Conservation (phyloP, 2,888 invertebrate genomes). For the Cheilosia pagana region DNA sequence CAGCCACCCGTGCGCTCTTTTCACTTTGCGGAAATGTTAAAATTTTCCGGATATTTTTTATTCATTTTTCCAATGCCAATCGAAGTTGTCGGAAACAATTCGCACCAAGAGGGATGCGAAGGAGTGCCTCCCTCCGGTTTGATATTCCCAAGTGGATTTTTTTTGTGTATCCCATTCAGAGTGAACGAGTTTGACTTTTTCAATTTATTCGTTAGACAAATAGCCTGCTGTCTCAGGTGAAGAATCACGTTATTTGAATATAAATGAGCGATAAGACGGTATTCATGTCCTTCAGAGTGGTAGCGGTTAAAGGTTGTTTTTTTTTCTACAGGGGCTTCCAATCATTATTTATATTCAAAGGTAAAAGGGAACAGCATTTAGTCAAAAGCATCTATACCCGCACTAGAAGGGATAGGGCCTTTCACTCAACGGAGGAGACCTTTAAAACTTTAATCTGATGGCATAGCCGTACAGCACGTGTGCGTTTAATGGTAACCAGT, state of each 20-base stretch:
- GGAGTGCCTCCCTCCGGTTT: too few relatives aligned
- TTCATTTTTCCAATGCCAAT: neutral
- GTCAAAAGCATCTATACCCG: too few relatives aligned
- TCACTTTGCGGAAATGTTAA: slow-evolving; percentile 4
- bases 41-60: slow-evolving; percentile 40
- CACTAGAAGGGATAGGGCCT: too few relatives aligned
- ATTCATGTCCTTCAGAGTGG: slow-evolving; percentile 6
- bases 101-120: too few relatives aligned
- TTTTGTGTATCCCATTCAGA: neutral
- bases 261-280: slow-evolving; percentile 41
- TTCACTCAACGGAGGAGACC: too few relatives aligned
- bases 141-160: too few relatives aligned
- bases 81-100: too few relatives aligned
- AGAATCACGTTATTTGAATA: slow-evolving; percentile 60
- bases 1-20: too few relatives aligned
- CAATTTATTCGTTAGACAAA: slow-evolving; percentile 36
- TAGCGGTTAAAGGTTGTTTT: neutral
- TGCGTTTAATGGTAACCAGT: neutral
- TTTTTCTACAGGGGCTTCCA: neutral
- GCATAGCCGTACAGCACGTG: too few relatives aligned
- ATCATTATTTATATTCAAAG: too few relatives aligned
- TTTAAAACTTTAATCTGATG: too few relatives aligned
- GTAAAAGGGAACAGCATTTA: too few relatives aligned
- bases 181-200: slow-evolving; percentile 1
- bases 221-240: slow-evolving; percentile 65